Evolutionary conservation across 2,797 vertebrate genomes (phyloP), one percentile per base, ranked within the genome.

Genomic region (Dipus sagitta): DNA sequence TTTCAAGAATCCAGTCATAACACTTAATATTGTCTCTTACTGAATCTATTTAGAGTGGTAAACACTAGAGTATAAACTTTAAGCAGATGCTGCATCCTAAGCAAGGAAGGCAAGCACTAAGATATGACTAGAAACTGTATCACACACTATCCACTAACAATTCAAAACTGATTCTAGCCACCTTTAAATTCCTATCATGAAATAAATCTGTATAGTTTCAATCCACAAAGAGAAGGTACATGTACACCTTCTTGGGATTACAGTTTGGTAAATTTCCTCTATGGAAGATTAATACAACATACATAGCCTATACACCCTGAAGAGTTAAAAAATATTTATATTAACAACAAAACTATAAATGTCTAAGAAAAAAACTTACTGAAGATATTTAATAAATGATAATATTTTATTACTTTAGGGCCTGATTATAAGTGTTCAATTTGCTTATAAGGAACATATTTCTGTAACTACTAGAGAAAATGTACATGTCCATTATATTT

Each of bases 1-100:
- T 79, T 92, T 47, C 14, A 93, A 74, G 71, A 58, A 13, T 85
- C 28, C 89, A 21, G 77, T 94, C n/a, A 65, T 76, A 81, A 34
- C 11, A 10, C 14, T 71, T 62, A 74, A 6, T 54, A 12, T 30
- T 81, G 32, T 58, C 6, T 82, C 3, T 4, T 64, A n/a, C 3
- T 20, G 21, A 65, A 47, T 76, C 5, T 15, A n/a, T 83, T 92
- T 76, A 52, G 26, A 92, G 47, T 24, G 11, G 42, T 52, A 14
- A 42, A 88, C 67, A 52, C 52, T n/a, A 2, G 17, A 72, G 1
- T 30, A 5, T 42, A 34, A 42, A 5, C 1, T 32, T 72, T 6
- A 34, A 21, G 18, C 34, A 67, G 26, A 38, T 32, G 13, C 15
- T 60, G 26, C 21, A 18, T 34, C 9, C 1, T 32, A 26, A 84